Conservation (phyloP, 2,113 vertebrate genomes). For the Halcyon malimbica region DNA sequence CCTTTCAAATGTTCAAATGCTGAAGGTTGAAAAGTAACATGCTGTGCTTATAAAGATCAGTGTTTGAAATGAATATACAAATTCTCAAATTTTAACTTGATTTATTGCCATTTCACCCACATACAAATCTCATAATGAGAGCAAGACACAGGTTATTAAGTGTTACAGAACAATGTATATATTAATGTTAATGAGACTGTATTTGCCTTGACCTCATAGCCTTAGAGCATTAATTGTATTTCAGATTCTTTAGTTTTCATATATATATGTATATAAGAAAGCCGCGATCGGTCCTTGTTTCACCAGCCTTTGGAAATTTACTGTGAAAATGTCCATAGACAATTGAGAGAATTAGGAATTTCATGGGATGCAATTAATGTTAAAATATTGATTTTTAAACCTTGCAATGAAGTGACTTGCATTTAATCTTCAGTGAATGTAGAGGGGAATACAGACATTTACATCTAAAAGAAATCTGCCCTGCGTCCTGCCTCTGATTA, state of each 20-base stretch:
- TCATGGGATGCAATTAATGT: not conserved
- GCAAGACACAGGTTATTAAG: slow-evolving; percentile 23
- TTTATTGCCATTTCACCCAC: slow-evolving; percentile 32
- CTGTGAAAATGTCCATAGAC: not conserved
- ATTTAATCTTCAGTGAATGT: not conserved
- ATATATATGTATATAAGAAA: not conserved
- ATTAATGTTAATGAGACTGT: slow-evolving; percentile 1
- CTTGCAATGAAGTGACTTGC: not conserved
- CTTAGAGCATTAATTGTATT: not conserved
- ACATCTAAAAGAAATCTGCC: not conserved
- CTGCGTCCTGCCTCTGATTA: not conserved
- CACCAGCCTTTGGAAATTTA: not conserved
- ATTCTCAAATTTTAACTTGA: slow-evolving; percentile 14
- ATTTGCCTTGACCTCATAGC: not conserved
- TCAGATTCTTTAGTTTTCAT: not conserved
- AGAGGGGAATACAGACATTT: not conserved
- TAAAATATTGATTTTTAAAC: not conserved
- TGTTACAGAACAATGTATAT: slow-evolving; percentile 20
- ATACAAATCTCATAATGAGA: slow-evolving; percentile 14
- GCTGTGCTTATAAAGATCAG: slow-evolving; percentile 18
- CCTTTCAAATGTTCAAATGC: slow-evolving; percentile 37
- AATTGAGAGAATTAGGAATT: not conserved
- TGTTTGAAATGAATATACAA: slow-evolving; percentile 14
- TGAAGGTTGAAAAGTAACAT: slow-evolving; percentile 26
- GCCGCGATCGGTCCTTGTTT: not conserved